Evolutionary conservation across 2,888 invertebrate species (phyloP).

Genomic region (Dynastes grantii): DNA sequence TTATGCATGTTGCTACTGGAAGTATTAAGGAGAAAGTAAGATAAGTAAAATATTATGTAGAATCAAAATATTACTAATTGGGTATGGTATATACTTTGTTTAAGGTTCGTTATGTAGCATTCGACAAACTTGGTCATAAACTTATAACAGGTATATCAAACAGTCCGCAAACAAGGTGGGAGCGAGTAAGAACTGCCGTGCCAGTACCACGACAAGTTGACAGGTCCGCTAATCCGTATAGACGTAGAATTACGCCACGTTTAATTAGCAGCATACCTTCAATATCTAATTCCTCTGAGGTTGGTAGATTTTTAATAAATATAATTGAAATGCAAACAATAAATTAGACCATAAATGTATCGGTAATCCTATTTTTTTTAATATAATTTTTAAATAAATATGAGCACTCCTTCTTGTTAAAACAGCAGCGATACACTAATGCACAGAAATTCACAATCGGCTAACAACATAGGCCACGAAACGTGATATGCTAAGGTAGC

Average conservation of each 20-base stretch:
- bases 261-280: constrained; percentile 53
- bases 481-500: no score
- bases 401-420: no score
- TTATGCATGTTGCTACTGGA: constrained; percentile 82
- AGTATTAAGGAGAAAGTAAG: constrained; percentile 85
- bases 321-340: no score
- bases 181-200: constrained; percentile 68
- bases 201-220: constrained; percentile 65
- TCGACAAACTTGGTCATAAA: constrained; percentile 86
- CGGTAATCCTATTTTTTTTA: neutral
- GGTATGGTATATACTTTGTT: constrained; percentile 49
- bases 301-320: constrained; percentile 3
- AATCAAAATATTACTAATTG: neutral
- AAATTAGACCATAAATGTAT: no score
- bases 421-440: no score
- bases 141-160: constrained; percentile 89
- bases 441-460: no score
- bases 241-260: constrained; percentile 65
- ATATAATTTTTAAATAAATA: no score
- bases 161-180: constrained; percentile 73
- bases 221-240: constrained; percentile 64
- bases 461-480: no score
- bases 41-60: neutral
- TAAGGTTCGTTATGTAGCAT: constrained; percentile 83
- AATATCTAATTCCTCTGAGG: constrained; percentile 25